Evolutionary conservation across 1,140 invertebrate species (phyloP).

Genomic region (Drosophila repleta): DNA sequence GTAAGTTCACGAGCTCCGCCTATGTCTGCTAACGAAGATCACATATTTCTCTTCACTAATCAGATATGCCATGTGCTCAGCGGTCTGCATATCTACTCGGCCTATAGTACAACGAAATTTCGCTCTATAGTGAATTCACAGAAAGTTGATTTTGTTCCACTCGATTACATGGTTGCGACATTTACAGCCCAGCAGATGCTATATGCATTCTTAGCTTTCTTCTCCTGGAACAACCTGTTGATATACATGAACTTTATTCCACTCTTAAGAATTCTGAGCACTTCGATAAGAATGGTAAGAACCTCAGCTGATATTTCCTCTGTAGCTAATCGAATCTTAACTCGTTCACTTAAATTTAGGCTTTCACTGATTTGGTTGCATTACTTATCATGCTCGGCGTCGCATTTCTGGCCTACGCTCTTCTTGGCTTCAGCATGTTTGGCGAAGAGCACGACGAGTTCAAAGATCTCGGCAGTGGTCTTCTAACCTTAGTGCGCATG

Average conservation of each 20-base stretch:
- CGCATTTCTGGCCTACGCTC: conserved; percentile 90
- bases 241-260: conserved; percentile 86
- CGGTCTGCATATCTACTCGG: not conserved
- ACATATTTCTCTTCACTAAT: not conserved
- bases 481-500: conserved; percentile 88
- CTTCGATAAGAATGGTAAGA: conserved; percentile 84
- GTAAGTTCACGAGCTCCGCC: not conserved
- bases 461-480: conserved; percentile 85
- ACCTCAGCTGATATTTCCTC: not conserved
- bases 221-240: conserved; percentile 43
- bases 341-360: conserved; percentile 77
- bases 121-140: too few species aligned
- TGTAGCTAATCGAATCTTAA: not conserved
- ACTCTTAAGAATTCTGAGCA: conserved; percentile 89
- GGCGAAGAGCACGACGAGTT: conserved; percentile 87
- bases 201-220: conserved; percentile 36
- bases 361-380: conserved; percentile 88
- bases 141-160: not conserved
- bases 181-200: conserved; percentile 2
- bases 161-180: not conserved
- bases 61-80: not conserved
- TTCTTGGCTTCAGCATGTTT: conserved; percentile 88
- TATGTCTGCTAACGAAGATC: not conserved
- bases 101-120: too few species aligned
- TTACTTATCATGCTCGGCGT: conserved; percentile 92